Conservation (phyloP, 2,113 vertebrate species). For the Rhinoderma darwinii region DNA sequence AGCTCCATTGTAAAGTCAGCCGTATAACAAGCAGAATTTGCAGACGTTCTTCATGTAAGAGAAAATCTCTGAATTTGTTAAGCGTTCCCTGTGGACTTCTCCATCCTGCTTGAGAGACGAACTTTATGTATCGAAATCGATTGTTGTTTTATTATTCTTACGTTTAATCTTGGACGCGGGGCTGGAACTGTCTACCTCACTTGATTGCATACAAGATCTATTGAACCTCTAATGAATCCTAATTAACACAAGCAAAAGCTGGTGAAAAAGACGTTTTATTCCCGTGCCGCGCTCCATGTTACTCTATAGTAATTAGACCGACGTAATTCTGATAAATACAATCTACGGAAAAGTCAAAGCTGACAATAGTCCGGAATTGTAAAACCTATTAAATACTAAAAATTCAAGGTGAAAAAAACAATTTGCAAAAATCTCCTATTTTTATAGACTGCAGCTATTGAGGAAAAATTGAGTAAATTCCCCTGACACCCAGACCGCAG, state of each 20-base stretch:
- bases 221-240: slow-evolving; percentile 49
- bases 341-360: slow-evolving; percentile 62
- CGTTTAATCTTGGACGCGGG: slow-evolving; percentile 30
- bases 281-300: background rate
- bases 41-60: slow-evolving; percentile 21
- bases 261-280: background rate
- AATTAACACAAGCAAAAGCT: slow-evolving; percentile 34
- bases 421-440: slow-evolving; percentile 87
- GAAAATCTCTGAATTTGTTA: slow-evolving; percentile 31
- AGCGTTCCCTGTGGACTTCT: background rate
- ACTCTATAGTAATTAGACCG: slow-evolving; percentile 10
- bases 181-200: slow-evolving; percentile 26
- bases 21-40: background rate
- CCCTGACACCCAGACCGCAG: slow-evolving; percentile 79
- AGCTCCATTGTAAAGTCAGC: background rate
- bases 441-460: slow-evolving; percentile 88
- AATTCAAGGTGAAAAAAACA: slow-evolving; percentile 84
- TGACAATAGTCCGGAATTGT: slow-evolving; percentile 75
- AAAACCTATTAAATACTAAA: slow-evolving; percentile 84
- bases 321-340: background rate
- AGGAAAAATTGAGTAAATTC: slow-evolving; percentile 91
- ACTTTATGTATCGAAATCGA: slow-evolving; percentile 43
- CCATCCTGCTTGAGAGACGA: background rate
- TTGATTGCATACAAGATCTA: slow-evolving; percentile 37
- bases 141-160: slow-evolving; percentile 48